Conservation (phyloP, 2,113 vertebrate genomes). For the Stigmatopora argus region DNA sequence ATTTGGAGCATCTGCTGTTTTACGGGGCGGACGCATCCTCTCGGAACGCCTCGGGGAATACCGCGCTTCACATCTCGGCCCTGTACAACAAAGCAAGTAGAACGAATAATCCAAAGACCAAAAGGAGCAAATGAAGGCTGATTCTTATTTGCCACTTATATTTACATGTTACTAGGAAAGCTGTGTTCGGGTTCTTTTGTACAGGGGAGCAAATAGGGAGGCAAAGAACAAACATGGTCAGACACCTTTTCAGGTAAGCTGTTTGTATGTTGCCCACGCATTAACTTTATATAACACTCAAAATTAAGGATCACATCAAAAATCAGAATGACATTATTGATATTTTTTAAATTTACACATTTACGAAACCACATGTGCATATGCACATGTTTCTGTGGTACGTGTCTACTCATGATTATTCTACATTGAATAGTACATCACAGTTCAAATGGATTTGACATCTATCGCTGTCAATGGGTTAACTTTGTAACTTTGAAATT, state of each 20-base stretch:
- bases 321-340: too few species aligned
- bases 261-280: too few species aligned
- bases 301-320: too few species aligned
- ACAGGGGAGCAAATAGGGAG: slow-evolving; percentile 83
- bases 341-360: too few species aligned
- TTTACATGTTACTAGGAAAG: slow-evolving; percentile 74
- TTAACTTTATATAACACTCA: too few species aligned
- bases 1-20: slow-evolving; percentile 89
- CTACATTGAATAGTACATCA: too few species aligned
- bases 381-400: too few species aligned
- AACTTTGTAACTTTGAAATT: not conserved
- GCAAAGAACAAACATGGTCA: slow-evolving; percentile 87
- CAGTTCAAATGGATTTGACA: too few species aligned
- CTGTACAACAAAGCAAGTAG: slow-evolving; percentile 85
- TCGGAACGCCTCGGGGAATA: slow-evolving; percentile 88
- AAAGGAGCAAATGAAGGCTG: slow-evolving; percentile 3
- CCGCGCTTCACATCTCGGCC: slow-evolving; percentile 84
- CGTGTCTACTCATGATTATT: too few species aligned
- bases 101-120: slow-evolving; percentile 12
- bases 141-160: not conserved
- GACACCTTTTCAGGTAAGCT: slow-evolving; percentile 84
- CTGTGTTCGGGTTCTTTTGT: slow-evolving; percentile 83
- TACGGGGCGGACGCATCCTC: slow-evolving; percentile 83
- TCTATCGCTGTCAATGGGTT: too few species aligned
- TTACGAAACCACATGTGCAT: too few species aligned